Percentiles rank a stretch among this genome's conserved stretches.
Conservation (phyloP, 2,888 invertebrate genomes). For the Abscondita cerata region DNA sequence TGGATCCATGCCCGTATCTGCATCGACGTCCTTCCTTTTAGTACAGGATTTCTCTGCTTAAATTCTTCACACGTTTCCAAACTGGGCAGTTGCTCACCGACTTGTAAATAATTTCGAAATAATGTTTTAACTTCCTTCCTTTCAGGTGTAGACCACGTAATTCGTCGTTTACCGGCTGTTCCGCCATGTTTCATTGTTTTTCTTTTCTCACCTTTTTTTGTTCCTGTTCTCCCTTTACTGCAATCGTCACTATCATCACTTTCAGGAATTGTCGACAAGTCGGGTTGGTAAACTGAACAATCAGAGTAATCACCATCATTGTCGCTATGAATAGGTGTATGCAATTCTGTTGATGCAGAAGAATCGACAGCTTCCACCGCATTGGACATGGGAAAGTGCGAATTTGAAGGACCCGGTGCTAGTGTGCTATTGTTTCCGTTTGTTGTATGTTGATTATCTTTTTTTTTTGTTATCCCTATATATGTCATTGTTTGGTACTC, state of each 20-base stretch:
- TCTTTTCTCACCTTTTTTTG: neutral
- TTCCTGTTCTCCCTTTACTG: neutral
- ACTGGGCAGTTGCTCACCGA: neutral
- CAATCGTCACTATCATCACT: neutral
- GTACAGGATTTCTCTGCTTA: neutral
- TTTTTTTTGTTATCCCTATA: neutral
- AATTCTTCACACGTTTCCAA: constrained; percentile 6
- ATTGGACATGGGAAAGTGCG: neutral
- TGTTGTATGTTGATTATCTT: too few relatives aligned
- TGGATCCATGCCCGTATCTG: too few relatives aligned
- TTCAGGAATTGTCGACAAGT: constrained; percentile 1
- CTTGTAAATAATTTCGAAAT: constrained; percentile 1
- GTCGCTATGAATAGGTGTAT: neutral
- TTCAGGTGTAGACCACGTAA: constrained; percentile 2
- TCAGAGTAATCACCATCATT: neutral
- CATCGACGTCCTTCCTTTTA: too few relatives aligned
- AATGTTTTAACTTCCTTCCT: neutral
- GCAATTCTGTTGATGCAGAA: neutral
- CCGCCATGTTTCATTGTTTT: neutral
- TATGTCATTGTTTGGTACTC: neutral
- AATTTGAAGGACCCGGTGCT: neutral
- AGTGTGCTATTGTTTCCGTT: neutral
- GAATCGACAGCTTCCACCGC: neutral
- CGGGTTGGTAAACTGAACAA: neutral
- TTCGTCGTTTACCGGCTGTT: neutral